Conservation (phyloP, 2,113 vertebrate genomes). For the Nicator chloris region DNA sequence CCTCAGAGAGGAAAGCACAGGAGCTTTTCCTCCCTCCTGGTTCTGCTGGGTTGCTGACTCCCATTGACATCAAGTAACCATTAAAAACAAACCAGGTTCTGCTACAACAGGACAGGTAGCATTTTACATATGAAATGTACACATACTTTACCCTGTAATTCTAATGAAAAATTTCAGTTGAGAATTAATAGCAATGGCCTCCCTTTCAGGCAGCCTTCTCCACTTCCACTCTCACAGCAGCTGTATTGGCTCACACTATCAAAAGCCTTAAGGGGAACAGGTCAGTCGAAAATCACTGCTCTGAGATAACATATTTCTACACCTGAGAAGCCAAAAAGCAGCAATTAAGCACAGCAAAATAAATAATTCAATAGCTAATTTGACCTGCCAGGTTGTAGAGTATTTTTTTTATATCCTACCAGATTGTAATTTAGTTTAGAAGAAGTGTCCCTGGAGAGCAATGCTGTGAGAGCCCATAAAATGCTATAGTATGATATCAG, state of each 20-base stretch:
- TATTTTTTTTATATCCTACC: conserved; percentile 34
- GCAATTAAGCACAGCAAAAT: conserved; percentile 62
- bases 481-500: not conserved
- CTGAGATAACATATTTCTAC: conserved; percentile 5
- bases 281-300: conserved; percentile 20
- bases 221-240: not conserved
- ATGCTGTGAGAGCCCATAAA: not conserved
- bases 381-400: conserved; percentile 28
- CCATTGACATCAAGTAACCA: not conserved
- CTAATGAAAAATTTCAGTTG: not conserved
- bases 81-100: not conserved
- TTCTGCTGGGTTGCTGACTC: not conserved
- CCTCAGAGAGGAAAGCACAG: not conserved
- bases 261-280: not conserved
- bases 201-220: not conserved
- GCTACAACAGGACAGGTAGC: not conserved
- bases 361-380: conserved; percentile 65
- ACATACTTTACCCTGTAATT: not conserved
- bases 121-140: not conserved
- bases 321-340: conserved; percentile 37
- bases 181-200: not conserved
- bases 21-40: not conserved
- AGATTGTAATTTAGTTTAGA: conserved; percentile 45
- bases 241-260: not conserved
- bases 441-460: conserved; percentile 7